phyloP scores from a whole-genome alignment of 1,140 invertebrate genomes.

The Hetaerina americana region DNA sequence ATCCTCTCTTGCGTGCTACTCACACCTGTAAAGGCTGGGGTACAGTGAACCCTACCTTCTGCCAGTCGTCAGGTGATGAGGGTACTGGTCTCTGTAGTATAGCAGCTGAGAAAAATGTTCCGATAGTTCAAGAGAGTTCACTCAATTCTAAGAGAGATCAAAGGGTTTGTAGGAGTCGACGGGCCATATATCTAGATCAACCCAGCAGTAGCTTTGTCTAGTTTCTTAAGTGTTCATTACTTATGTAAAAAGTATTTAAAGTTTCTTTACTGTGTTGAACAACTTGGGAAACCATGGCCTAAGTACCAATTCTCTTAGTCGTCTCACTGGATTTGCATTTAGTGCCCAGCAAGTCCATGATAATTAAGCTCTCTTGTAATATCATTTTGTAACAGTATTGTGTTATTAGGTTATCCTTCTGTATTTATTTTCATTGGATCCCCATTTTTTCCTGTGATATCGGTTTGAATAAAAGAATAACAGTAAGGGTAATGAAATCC shows the following conservation, averaged over 20 bases:
- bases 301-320: too few species aligned
- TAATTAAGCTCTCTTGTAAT: neutral
- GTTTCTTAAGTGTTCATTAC: neutral
- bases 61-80: neutral
- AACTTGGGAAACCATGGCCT: too few species aligned
- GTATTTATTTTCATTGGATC: neutral
- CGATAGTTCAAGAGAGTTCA: neutral
- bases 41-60: neutral
- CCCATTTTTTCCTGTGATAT: neutral
- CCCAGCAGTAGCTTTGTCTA: neutral
- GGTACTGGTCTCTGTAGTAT: neutral
- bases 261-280: too few species aligned
- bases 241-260: too few species aligned
- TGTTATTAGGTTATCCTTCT: neutral
- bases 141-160: neutral
- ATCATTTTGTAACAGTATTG: neutral
- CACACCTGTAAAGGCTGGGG: neutral
- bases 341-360: too few species aligned
- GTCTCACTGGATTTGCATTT: too few species aligned
- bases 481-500: neutral
- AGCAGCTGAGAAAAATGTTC: neutral
- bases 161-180: neutral
- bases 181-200: neutral
- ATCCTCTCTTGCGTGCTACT: neutral
- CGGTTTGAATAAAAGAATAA: neutral